Conservation (phyloP, 2,113 vertebrate species). For the Sceloporus undulatus region DNA sequence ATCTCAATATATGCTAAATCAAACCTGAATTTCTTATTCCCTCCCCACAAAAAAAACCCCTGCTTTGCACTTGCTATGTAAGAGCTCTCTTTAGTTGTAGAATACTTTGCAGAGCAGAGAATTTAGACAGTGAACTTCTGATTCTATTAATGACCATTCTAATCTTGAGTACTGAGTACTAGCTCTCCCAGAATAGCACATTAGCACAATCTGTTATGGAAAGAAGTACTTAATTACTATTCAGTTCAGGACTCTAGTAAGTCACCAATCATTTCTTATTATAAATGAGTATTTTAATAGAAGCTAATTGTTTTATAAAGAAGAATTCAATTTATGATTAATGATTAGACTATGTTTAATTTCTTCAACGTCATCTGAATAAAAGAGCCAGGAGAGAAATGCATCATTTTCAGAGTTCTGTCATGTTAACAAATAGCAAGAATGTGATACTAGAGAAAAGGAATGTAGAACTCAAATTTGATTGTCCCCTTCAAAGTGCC, state of each 20-base stretch:
- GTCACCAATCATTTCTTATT: constrained; percentile 24
- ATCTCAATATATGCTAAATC: constrained; percentile 13
- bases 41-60: not conserved
- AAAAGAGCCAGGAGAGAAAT: constrained; percentile 14
- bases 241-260: constrained; percentile 37
- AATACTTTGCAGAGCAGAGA: constrained; percentile 16
- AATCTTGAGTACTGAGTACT: constrained; percentile 32
- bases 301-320: constrained; percentile 30
- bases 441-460: not conserved
- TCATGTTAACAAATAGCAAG: not conserved
- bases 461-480: not conserved
- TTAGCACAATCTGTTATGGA: constrained; percentile 31
- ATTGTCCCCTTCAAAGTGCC: not conserved
- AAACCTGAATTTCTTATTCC: not conserved
- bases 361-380: constrained; percentile 12
- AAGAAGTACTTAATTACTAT: constrained; percentile 41
- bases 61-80: constrained; percentile 33
- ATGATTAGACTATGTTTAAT: not conserved
- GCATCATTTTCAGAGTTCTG: constrained; percentile 4
- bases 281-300: constrained; percentile 42
- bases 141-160: constrained; percentile 41
- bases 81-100: not conserved
- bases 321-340: constrained; percentile 34
- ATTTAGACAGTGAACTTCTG: constrained; percentile 13
- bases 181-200: constrained; percentile 24